Evolutionary conservation across 2,113 vertebrate genomes (phyloP).

Genomic region (Nesogale talazaci): DNA sequence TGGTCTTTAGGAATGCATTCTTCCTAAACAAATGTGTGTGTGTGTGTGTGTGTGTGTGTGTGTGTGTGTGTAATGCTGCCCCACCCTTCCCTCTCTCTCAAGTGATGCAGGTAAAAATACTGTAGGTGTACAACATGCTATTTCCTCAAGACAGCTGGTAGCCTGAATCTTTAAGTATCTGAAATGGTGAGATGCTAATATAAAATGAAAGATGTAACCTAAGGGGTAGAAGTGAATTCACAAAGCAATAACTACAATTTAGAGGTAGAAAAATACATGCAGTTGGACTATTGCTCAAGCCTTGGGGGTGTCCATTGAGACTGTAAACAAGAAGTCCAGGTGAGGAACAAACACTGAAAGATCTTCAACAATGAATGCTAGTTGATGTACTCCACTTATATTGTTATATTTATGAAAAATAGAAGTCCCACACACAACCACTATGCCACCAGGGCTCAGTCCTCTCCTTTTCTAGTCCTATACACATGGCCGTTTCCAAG

Average conservation of each 20-base stretch:
- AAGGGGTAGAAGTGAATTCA: conserved; percentile 69
- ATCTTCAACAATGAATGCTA: conserved; percentile 61
- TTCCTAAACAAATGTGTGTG: too few relatives aligned
- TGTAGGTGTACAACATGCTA: conserved; percentile 48
- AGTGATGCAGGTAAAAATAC: conserved; percentile 51
- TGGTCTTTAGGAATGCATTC: background rate
- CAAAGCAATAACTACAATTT: conserved; percentile 73
- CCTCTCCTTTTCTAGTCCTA: too few relatives aligned
- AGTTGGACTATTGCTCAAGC: conserved; percentile 64
- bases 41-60: too few relatives aligned
- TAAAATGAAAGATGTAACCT: conserved; percentile 79
- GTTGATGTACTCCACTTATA: conserved; percentile 54
- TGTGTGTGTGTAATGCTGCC: too few relatives aligned
- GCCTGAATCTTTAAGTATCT: conserved; percentile 79
- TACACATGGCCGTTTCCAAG: conserved; percentile 40
- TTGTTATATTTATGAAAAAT: conserved; percentile 54
- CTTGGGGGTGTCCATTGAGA: conserved; percentile 55
- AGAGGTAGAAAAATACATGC: conserved; percentile 65
- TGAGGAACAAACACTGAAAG: conserved; percentile 68
- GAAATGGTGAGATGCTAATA: conserved; percentile 72
- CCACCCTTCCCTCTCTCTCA: background rate
- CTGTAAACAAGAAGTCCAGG: conserved; percentile 71
- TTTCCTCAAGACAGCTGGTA: conserved; percentile 69
- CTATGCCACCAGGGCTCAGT: too few relatives aligned
- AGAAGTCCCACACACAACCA: too few relatives aligned